Evolutionary conservation across 2,113 vertebrate genomes (phyloP), one percentile per base, ranked within the genome.

Genomic region (Phodopus roborovskii): DNA sequence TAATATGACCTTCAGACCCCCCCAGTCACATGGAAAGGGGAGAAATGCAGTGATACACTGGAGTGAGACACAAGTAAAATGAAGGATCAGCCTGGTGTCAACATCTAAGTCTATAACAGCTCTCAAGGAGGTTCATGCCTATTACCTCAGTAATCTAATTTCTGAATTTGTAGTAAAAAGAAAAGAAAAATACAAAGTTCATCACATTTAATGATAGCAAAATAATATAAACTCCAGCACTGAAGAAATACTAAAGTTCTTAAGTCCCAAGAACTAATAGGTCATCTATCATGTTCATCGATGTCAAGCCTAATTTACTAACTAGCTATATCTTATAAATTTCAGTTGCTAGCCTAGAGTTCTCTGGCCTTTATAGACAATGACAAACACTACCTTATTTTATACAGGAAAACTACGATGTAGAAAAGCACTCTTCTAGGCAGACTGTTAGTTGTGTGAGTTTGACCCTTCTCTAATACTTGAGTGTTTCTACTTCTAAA

Each of bases 391-490:
- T 90, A 82, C 24, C 30, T 74, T 53, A 5, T 82, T 88, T 85
- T 42, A 93, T 60, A 50, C 85, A 82, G 62, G 81, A 66, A 91
- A 92, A 28, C 53, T 87, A n/a, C 68, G 86, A 68, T 17, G 2
- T 1, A 36, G 50, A 17, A 20, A 53, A 94, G 75, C 64, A 60
- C 33, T 45, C 75, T 28, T 48, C 28, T 36, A 12, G 71, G 53
- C 42, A 60, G 56, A 58, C 78, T 82, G 24, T 9, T 2, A 48
- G 53, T 71, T 91, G 16, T 64, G 68, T 83, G 71, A 22, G 88
- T 17, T 17, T 92, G 88, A 36, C 45, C 78, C 48, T 92, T 79
- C 62, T 91, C 62, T 84, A 82, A 89, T 68, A 58, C 50, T 83
- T 53, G 39, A 78, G 39, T 30, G 60, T 58, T 85, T 78, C 74